Conservation (phyloP, 2,113 vertebrate genomes). For the Ceyx melanurus region DNA sequence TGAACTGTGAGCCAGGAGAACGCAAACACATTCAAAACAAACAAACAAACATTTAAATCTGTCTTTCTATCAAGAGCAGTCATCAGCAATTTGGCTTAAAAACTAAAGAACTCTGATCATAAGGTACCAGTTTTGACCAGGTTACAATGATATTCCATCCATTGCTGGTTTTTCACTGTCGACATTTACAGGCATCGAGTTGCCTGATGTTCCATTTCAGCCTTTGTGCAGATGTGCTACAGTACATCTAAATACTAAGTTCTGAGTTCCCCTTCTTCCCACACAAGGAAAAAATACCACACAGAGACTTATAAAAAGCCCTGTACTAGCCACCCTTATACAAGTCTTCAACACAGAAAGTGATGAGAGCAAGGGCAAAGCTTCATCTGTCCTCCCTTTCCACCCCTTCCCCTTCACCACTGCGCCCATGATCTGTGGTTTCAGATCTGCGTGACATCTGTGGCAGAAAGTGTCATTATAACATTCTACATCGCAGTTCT, state of each 20-base stretch:
- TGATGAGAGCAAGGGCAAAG: not conserved
- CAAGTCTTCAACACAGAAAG: accelerated
- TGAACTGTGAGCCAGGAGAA: too few species aligned
- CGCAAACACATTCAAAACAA: too few species aligned
- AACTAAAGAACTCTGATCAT: not conserved
- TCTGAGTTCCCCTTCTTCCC: not conserved
- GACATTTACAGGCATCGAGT: not conserved
- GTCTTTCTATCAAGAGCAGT: not conserved
- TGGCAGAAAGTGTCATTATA: not conserved
- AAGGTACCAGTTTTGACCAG: not conserved
- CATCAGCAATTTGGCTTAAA: not conserved
- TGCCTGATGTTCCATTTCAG: not conserved
- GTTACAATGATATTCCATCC: not conserved
- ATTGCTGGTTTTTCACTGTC: not conserved
- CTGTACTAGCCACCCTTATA: not conserved
- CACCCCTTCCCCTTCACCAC: not conserved
- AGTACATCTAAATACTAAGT: not conserved
- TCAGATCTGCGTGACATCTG: not conserved
- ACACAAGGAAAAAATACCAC: not conserved
- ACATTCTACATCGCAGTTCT: not conserved
- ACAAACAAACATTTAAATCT: not conserved
- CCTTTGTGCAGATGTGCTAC: accelerated
- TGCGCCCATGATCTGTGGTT: not conserved
- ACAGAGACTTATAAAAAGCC: accelerated
- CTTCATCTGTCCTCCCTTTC: not conserved